Conservation (phyloP, 2,797 vertebrate species). For the Gouania willdenowi region DNA sequence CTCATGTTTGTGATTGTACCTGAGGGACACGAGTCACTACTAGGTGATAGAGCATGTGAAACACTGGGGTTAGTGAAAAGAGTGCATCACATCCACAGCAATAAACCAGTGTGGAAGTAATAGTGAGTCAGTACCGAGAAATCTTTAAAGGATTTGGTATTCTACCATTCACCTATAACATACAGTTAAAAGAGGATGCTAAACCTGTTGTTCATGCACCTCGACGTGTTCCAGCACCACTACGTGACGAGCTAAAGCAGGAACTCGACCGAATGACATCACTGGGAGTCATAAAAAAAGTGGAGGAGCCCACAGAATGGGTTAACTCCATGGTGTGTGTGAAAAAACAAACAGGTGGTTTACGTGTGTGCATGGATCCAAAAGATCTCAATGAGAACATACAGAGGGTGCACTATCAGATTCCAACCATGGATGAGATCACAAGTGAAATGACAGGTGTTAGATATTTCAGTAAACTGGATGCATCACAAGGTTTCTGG, state of each 20-base stretch:
- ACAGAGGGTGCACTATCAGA: conserved; percentile 9
- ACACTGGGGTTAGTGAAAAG: no score
- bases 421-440: conserved; percentile 4
- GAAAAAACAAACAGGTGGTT: neutral
- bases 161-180: no score
- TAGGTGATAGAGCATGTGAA: neutral
- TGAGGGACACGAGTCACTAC: neutral
- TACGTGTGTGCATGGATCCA: conserved; percentile 17
- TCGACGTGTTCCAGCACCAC: neutral
- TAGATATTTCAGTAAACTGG: neutral
- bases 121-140: neutral
- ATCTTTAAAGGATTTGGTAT: neutral
- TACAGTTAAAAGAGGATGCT: neutral
- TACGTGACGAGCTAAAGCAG: neutral
- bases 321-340: neutral
- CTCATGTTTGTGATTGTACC: neutral
- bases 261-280: neutral
- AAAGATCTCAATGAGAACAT: neutral
- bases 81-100: neutral
- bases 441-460: conserved; percentile 1
- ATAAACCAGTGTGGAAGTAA: no score
- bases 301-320: no score
- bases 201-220: conserved; percentile 1
- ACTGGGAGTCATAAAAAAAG: neutral
- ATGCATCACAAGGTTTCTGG: neutral